Conservation (phyloP, 2,888 invertebrate genomes). For the Lingula anatina region DNA sequence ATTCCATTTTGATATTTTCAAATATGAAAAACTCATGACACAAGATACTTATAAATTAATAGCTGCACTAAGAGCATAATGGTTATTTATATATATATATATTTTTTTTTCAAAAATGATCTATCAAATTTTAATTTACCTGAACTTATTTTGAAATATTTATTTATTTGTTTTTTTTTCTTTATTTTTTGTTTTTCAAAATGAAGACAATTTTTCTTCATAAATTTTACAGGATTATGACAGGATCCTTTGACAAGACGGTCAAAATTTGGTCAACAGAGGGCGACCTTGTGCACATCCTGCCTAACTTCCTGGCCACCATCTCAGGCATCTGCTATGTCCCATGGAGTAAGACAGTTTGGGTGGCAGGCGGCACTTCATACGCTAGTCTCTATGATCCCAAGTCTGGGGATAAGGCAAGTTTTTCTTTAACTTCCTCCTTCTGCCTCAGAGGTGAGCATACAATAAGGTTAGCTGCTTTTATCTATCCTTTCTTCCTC, state of each 20-base stretch:
- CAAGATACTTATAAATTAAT: background rate
- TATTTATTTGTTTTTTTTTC: too few species aligned
- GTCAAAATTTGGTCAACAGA: slow-evolving; percentile 51
- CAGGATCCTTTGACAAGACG: slow-evolving; percentile 51
- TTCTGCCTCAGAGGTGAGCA: too few species aligned
- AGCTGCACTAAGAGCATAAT: too few species aligned
- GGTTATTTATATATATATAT: background rate
- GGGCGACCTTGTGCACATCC: slow-evolving; percentile 46
- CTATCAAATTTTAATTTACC: too few species aligned
- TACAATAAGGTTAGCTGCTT: too few species aligned
- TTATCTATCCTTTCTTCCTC: too few species aligned
- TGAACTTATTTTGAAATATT: too few species aligned
- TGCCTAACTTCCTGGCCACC: slow-evolving; percentile 42
- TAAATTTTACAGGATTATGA: slow-evolving; percentile 38
- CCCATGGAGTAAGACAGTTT: slow-evolving; percentile 47
- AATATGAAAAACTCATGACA: background rate
- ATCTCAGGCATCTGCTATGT: slow-evolving; percentile 48
- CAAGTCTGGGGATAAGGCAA: slow-evolving; percentile 51
- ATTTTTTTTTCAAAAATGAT: background rate
- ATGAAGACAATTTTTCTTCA: background rate
- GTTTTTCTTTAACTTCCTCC: slow-evolving; percentile 15
- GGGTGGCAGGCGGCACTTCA: slow-evolving; percentile 47
- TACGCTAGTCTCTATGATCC: slow-evolving; percentile 49
- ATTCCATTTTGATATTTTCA: background rate
- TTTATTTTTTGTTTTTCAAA: background rate